A percentile compares a stretch with the other conserved stretches of the same genome.
Evolutionary conservation across 2,797 vertebrate species (phyloP).

Genomic region (Galago senegalensis): DNA sequence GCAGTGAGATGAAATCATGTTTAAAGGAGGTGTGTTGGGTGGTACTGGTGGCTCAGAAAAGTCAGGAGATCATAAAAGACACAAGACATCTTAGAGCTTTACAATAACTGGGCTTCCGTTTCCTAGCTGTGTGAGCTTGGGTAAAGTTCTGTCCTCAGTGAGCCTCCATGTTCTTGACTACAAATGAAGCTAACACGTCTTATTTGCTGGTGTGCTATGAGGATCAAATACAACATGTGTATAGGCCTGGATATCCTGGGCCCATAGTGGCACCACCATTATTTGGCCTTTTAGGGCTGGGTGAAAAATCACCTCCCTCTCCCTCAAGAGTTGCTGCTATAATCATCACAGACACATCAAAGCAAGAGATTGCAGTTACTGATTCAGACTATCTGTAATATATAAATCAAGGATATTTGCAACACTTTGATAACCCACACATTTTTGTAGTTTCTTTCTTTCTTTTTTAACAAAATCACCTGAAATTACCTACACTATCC

Average conservation of each 20-base stretch:
- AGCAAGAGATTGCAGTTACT: background rate
- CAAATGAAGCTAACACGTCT: background rate
- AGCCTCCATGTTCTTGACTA: background rate
- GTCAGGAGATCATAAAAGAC: background rate
- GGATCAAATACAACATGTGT: background rate
- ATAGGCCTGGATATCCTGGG: background rate
- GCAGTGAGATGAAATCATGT: background rate
- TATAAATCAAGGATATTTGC: slow-evolving; percentile 20
- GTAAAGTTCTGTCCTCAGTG: background rate
- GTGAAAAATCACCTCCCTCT: background rate
- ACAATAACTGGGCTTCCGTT: background rate
- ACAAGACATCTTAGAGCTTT: background rate
- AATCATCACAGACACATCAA: background rate
- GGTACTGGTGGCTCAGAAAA: background rate
- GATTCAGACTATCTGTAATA: background rate
- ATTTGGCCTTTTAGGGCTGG: background rate
- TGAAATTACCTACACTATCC: slow-evolving; percentile 4
- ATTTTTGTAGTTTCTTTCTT: background rate
- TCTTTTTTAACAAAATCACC: background rate
- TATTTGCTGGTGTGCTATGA: background rate
- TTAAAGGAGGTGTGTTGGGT: background rate
- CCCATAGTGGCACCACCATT: background rate
- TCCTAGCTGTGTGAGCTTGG: background rate
- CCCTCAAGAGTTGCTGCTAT: background rate
- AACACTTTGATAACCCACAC: background rate